Evolutionary conservation across 2,113 vertebrate genomes (phyloP).

Genomic region (Mixornis gularis): DNA sequence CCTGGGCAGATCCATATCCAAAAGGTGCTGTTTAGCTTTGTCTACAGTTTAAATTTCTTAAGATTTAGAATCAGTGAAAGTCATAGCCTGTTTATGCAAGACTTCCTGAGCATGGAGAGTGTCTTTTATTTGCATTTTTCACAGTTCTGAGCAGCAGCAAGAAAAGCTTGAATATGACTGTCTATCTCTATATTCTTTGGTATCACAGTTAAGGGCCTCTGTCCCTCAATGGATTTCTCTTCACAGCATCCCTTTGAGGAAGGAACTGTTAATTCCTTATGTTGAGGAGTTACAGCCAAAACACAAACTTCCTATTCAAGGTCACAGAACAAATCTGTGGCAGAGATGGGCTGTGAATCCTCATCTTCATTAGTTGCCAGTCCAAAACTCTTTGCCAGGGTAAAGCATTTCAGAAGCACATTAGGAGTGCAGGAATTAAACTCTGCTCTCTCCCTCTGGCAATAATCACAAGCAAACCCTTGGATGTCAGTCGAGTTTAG

Average conservation of each 20-base stretch:
- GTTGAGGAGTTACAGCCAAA: neutral
- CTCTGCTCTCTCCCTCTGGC: neutral
- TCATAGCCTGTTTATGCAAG: neutral
- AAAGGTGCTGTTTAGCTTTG: neutral
- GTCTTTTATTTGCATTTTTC: slow-evolving; percentile 15
- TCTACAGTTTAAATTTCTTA: neutral
- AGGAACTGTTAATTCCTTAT: neutral
- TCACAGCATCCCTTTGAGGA: neutral
- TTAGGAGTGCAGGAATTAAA: neutral
- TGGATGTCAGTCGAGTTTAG: neutral
- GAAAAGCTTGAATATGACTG: neutral
- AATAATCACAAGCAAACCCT: neutral
- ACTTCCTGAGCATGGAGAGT: neutral
- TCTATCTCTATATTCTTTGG: neutral
- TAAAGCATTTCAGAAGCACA: neutral
- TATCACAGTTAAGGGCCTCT: neutral
- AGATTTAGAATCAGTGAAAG: neutral
- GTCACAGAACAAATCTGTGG: neutral
- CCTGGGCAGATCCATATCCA: neutral
- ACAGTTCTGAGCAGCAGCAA: neutral
- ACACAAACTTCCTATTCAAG: neutral
- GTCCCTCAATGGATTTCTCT: neutral
- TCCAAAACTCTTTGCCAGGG: neutral
- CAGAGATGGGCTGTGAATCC: neutral
- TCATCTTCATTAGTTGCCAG: neutral